Conservation (phyloP, 2,797 vertebrate genomes). For the Simalia tracyae region DNA sequence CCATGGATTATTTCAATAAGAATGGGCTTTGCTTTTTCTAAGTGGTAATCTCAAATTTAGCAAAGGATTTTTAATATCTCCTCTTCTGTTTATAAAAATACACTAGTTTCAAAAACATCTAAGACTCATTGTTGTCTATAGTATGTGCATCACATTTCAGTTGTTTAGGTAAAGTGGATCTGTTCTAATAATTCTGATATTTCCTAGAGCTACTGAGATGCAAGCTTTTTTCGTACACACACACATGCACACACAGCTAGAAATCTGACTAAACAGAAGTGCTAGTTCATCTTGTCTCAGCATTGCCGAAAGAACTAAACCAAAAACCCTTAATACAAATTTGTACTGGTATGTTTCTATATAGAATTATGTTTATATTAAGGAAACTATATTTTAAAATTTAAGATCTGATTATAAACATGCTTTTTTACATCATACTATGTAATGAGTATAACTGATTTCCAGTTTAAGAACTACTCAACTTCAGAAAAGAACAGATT, state of each 20-base stretch:
- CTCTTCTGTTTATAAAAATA: neutral
- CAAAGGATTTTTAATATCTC: neutral
- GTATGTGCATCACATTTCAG: neutral
- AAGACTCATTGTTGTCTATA: neutral
- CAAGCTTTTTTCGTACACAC: neutral
- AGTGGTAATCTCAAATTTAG: neutral
- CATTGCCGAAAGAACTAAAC: neutral
- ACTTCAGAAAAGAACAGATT: neutral
- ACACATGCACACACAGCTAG: neutral
- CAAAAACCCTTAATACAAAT: neutral
- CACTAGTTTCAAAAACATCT: neutral
- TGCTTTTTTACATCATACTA: conserved; percentile 35
- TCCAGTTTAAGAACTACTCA: conserved; percentile 35
- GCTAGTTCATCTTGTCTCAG: neutral
- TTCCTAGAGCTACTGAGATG: neutral
- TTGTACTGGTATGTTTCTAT: conserved; percentile 4
- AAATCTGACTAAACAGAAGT: neutral
- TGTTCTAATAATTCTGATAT: neutral
- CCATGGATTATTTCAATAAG: neutral
- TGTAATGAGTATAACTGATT: conserved; percentile 24
- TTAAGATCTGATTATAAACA: neutral
- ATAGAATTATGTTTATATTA: neutral
- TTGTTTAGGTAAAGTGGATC: neutral
- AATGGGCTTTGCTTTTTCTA: neutral
- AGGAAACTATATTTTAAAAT: conserved; percentile 20